Evolutionary conservation across 2,113 vertebrate genomes (phyloP).

Genomic region (human): DNA sequence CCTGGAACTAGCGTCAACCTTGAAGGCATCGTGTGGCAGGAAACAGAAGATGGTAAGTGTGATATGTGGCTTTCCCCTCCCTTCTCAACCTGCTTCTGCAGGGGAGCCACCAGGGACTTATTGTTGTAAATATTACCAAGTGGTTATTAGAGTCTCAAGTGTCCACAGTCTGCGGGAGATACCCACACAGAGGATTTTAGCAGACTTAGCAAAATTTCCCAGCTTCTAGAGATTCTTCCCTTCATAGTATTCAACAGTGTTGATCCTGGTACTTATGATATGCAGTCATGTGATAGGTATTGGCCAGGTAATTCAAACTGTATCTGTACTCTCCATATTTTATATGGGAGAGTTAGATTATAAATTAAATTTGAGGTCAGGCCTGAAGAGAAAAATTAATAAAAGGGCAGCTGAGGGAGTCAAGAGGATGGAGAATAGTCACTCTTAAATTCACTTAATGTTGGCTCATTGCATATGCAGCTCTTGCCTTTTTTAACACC

Average conservation of each 20-base stretch:
- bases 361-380: slow-evolving; percentile 25
- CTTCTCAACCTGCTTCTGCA: not conserved
- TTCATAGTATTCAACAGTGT: not conserved
- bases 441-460: not conserved
- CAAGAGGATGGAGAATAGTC: slow-evolving; percentile 1
- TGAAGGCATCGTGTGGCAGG: slow-evolving; percentile 99
- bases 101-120: not conserved
- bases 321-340: not conserved
- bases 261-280: not conserved
- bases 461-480: not conserved
- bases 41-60: slow-evolving; percentile 97
- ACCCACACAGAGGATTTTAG: not conserved
- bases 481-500: slow-evolving; percentile 37
- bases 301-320: not conserved
- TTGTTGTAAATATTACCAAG: not conserved
- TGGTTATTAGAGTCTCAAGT: not conserved
- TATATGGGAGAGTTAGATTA: slow-evolving; percentile 25
- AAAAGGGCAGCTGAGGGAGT: slow-evolving; percentile 21
- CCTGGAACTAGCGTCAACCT: slow-evolving; percentile 99
- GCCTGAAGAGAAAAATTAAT: slow-evolving; percentile 39
- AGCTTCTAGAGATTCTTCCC: not conserved
- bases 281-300: not conserved
- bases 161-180: not conserved
- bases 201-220: not conserved
- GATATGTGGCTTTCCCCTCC: not conserved